Conservation (phyloP, 2,888 invertebrate genomes). For the Choreutis nemorana region DNA sequence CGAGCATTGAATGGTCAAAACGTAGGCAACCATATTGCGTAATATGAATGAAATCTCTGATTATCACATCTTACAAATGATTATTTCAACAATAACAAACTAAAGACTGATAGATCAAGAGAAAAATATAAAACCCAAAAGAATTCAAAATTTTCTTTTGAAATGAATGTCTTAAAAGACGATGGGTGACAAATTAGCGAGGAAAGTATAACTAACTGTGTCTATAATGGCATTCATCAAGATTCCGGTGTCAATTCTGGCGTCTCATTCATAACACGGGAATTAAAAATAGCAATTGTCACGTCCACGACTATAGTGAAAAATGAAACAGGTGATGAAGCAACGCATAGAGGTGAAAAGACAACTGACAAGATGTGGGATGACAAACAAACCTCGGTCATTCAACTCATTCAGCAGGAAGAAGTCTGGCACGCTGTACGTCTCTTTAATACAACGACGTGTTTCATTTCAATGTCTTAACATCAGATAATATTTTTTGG, state of each 20-base stretch:
- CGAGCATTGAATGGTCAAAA: slow-evolving; percentile 31
- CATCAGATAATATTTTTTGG: too few relatives aligned
- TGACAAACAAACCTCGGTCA: slow-evolving; percentile 31
- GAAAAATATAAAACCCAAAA: too few relatives aligned
- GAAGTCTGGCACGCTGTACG: not conserved
- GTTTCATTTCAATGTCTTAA: too few relatives aligned
- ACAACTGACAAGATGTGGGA: slow-evolving; percentile 33
- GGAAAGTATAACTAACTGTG: too few relatives aligned
- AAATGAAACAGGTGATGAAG: slow-evolving; percentile 50
- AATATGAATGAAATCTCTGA: slow-evolving; percentile 22
- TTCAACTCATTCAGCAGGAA: slow-evolving; percentile 16
- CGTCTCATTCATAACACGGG: slow-evolving; percentile 43
- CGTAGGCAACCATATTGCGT: slow-evolving; percentile 42
- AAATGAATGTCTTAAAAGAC: too few relatives aligned
- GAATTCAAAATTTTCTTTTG: too few relatives aligned
- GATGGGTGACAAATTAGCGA: too few relatives aligned
- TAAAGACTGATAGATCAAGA: too few relatives aligned
- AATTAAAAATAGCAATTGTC: slow-evolving; percentile 40
- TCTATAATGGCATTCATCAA: too few relatives aligned
- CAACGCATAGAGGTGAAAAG: slow-evolving; percentile 23
- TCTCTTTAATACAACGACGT: too few relatives aligned
- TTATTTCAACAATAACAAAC: too few relatives aligned
- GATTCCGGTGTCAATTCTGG: slow-evolving; percentile 27
- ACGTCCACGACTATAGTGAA: slow-evolving; percentile 38
- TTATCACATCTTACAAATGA: too few relatives aligned